Evolutionary conservation across 2,797 vertebrate species (phyloP), one percentile per base, ranked within the genome.

Genomic region (Siniperca undulata): DNA sequence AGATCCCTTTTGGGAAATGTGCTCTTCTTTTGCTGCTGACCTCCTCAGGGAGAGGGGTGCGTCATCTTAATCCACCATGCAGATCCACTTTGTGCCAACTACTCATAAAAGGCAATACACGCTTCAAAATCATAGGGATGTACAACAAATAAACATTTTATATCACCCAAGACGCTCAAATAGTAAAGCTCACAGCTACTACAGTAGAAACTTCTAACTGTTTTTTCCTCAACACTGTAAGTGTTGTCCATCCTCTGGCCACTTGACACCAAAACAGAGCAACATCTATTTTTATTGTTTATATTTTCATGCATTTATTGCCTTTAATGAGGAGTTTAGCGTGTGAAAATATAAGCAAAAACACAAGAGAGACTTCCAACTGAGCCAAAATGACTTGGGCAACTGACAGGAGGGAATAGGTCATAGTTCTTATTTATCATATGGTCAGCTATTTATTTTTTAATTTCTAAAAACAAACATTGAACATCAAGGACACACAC

Each of bases 91-190:
- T 64, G 56, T 60, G 34, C 30, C 40, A 61, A 3, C 58, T 50
- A 10, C 67, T 79, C 73, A 48, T 72, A 69, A 81, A 69, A 13
- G 59, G 58, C n/a, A 74, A 74, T 58, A 60, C 76, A 48, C 70
- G 14, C 66, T 77, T 70, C 14, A 77, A 34, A 72, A 58, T 58
- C 46, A 52, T n/a, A 72, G 0, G 13, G 7, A 74, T 61, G 30
- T 30, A 67, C 61, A 56, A 30, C 53, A 55, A 53, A 74, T 77
- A 59, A 59, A 48, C n/a, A 60, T 61, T 56, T 70, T 12, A 56
- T 40, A 44, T 78, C 55, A 65, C 13, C 64, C 20, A 13, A 24
- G 30, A 67, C 1, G 10, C 0, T 75, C 46, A 34, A 53, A 70
- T 52, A 81, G 34, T n/a, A 46, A 52, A 70, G 70, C 50, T n/a